Evolutionary conservation across 1,140 invertebrate species (phyloP), one percentile per base, ranked within the genome.

Genomic region (Bombus ignitus): DNA sequence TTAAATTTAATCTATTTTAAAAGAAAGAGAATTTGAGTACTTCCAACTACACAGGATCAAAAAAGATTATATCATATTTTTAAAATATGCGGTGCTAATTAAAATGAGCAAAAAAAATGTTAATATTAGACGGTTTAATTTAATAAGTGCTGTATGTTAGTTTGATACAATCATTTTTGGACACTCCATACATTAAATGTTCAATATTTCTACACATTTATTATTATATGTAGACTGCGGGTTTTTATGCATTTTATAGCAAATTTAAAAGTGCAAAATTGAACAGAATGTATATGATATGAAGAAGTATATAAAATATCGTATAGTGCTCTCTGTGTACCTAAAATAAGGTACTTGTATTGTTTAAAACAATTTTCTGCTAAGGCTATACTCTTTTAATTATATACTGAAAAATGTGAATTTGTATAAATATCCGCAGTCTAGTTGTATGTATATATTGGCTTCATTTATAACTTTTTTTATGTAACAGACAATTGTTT

Each of bases 1-100:
- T 71, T 9, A 42, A 87, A 79, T 70, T 37, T 72, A 80, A 72
- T 71, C 42, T 22, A 74, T 74, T 65, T 71, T 28, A 78, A 87
- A 47, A 53, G 32, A 35, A 83, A 62, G 82, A 39, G 39, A 89
- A 82, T 77, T 65, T 78, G 3, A 59, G 8, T 62, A 76, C 53
- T 83, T 62, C 39, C 62, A 47, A 62, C 39, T 70, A 57, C 42
- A 12, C 12, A 73, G 28, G 28, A 47, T 71, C 39, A 22, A 22
- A 73, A 47, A 44, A 32, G 3, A 12, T 73, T 47, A n/a, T 44
- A 18, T 25, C 18, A 22, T 32, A 73, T 47, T 10, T 73, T 73
- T 47, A 47, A 4, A 32, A 28, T 47, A 47, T 71, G 13, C 25
- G n/a, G 12, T 42, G 39, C 25, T 71, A 15, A 71, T 42, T 71